Evolutionary conservation across 2,797 vertebrate genomes (phyloP).

Genomic region (Ctenopoma multispine): DNA sequence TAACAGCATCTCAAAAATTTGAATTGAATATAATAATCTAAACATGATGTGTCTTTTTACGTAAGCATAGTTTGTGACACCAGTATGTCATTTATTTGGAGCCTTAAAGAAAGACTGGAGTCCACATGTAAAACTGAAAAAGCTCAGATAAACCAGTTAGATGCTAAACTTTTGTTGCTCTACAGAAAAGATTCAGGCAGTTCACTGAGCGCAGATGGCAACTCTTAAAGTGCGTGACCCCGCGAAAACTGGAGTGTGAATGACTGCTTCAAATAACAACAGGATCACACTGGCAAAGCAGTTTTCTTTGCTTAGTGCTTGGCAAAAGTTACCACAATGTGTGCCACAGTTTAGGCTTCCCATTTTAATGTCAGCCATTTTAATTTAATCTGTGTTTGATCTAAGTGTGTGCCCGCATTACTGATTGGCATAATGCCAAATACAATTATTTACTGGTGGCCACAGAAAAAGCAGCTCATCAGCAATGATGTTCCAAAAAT

Average conservation of each 20-base stretch:
- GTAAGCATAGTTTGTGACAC: neutral
- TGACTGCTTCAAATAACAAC: slow-evolving; percentile 54
- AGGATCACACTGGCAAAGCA: slow-evolving; percentile 47
- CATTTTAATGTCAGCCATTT: slow-evolving; percentile 64
- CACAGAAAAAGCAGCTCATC: slow-evolving; percentile 53
- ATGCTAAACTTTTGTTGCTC: slow-evolving; percentile 44
- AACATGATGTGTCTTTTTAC: too few relatives aligned
- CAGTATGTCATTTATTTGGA: too few relatives aligned
- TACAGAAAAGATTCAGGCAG: slow-evolving; percentile 32
- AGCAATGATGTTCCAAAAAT: slow-evolving; percentile 49
- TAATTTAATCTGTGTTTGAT: slow-evolving; percentile 72
- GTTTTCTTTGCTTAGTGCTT: slow-evolving; percentile 51
- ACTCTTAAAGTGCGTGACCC: slow-evolving; percentile 62
- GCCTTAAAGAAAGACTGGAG: slow-evolving; percentile 1
- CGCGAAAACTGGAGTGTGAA: slow-evolving; percentile 62
- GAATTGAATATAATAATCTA: too few relatives aligned
- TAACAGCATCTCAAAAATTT: neutral
- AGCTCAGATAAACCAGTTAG: slow-evolving; percentile 17
- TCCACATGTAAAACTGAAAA: slow-evolving; percentile 24
- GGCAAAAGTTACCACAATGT: slow-evolving; percentile 44
- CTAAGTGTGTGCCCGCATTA: slow-evolving; percentile 55
- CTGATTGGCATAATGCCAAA: slow-evolving; percentile 60
- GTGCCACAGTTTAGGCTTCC: slow-evolving; percentile 39
- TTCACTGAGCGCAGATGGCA: slow-evolving; percentile 51
- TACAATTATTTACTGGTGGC: slow-evolving; percentile 64